Base-by-base conservation (phyloP, 2,888 invertebrate genomes). In the Incurvaria masculella region DNA sequence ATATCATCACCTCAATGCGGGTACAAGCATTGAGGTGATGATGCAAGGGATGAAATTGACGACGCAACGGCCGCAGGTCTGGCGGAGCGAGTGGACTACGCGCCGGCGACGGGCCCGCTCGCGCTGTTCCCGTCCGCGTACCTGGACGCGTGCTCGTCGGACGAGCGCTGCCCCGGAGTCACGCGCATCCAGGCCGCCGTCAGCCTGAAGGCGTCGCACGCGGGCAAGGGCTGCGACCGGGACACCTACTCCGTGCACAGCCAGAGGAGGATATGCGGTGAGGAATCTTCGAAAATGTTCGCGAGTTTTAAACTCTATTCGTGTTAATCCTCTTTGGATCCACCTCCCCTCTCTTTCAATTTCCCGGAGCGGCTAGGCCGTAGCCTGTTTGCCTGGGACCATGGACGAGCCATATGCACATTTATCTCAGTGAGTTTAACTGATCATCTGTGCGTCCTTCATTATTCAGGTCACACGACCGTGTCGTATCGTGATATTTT, bases 211-310 rank as follows among this genome's bases (percentile, higher is more conserved):
- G 90, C 91, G 14, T 86, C 89, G 48, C 93, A 97, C 66, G 95
- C 96, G 53, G 97, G 95, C 55, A 93, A 94, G 66, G 96, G 93
- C 42, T 98, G 98, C 78, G 97, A 97, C 68, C 80, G 97, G 4
- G 97, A 97, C 65, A 94, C 94, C 0, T 94, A 94, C 69, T 88
- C 91, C 38, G 86, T 94, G 45, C 86, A 89, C 59, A 88, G 90
- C 18, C 94, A 94, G 68, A 76, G 90, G 51, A 89, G 91, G 67
- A 81, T 94, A 5, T 94, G 95, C 68, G 94, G 94, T 76, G n/a
- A 62, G 65, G 53, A 8, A n/a, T 19, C 8, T 27, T 27, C 14
- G 14, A 8, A 27, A 27, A 27, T n/a, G n/a, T n/a, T n/a, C n/a
- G n/a, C n/a, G n/a, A n/a, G n/a, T n/a, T n/a, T n/a, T n/a, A n/a